Evolutionary conservation across 2,888 invertebrate genomes (phyloP).

Genomic region (Chloroclysta siterata): DNA sequence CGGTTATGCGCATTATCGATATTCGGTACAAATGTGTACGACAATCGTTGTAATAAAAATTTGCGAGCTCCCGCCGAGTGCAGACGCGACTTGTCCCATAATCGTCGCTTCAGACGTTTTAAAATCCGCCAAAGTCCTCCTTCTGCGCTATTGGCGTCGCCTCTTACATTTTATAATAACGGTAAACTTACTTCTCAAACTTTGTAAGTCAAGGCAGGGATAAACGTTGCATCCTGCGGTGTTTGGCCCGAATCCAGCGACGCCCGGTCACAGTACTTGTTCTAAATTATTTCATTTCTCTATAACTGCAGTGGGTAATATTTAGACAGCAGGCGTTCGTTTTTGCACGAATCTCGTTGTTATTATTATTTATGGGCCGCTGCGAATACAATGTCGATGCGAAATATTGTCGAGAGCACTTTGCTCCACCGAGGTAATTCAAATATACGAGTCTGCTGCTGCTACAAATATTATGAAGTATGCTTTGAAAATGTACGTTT

Average conservation of each 20-base stretch:
- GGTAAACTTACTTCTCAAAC: slow-evolving; percentile 64
- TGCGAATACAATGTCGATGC: slow-evolving; percentile 45
- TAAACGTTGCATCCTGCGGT: slow-evolving; percentile 58
- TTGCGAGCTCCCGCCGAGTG: slow-evolving; percentile 54
- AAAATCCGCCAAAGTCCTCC: slow-evolving; percentile 54
- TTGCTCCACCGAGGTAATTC: slow-evolving; percentile 49
- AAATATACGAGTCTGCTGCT: slow-evolving; percentile 51
- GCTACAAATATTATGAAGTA: slow-evolving; percentile 50
- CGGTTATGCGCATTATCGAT: slow-evolving; percentile 44
- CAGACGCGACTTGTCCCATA: slow-evolving; percentile 50
- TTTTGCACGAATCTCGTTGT: slow-evolving; percentile 44
- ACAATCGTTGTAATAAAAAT: slow-evolving; percentile 56
- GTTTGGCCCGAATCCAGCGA: slow-evolving; percentile 64
- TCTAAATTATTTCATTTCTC: slow-evolving; percentile 72
- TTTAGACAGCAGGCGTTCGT: slow-evolving; percentile 42
- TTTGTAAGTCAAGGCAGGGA: slow-evolving; percentile 56
- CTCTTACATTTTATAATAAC: slow-evolving; percentile 65
- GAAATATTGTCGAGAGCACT: slow-evolving; percentile 47
- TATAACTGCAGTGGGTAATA: slow-evolving; percentile 58
- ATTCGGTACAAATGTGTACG: slow-evolving; percentile 45
- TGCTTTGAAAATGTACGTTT: slow-evolving; percentile 44
- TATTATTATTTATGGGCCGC: slow-evolving; percentile 42
- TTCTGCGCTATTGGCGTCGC: slow-evolving; percentile 50
- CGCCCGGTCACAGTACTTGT: slow-evolving; percentile 55
- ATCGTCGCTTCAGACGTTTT: slow-evolving; percentile 57